Evolutionary conservation across 2,797 vertebrate genomes (phyloP).

Genomic region (Brachymystax lenok): DNA sequence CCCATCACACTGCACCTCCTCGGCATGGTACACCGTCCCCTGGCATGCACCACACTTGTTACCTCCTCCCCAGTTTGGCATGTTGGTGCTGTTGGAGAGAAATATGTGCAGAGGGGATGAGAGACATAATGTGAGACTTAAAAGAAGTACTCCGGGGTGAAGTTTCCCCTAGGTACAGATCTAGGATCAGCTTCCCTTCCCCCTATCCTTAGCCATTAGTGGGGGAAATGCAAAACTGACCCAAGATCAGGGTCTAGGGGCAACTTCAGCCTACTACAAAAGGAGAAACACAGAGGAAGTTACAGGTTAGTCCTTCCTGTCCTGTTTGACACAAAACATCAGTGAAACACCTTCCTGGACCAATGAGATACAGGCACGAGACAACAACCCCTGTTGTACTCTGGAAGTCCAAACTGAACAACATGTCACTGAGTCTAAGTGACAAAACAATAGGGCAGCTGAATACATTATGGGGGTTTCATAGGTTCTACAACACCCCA

Average conservation of each 20-base stretch:
- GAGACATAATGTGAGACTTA: not conserved
- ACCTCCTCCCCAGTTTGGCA: slow-evolving; percentile 96
- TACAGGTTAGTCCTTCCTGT: not conserved
- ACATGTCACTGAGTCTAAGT: not conserved
- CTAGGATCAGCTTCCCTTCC: not conserved
- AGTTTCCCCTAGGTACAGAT: not conserved
- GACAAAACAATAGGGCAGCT: slow-evolving; percentile 50
- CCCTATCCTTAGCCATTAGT: not conserved
- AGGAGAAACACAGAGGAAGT: not conserved
- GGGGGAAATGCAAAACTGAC: not conserved
- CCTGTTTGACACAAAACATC: not conserved
- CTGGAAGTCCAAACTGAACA: slow-evolving; percentile 4
- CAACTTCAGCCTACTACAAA: slow-evolving; percentile 6
- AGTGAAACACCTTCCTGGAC: slow-evolving; percentile 12
- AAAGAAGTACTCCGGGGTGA: too few relatives aligned
- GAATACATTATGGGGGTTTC: not conserved
- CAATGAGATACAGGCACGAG: slow-evolving; percentile 2
- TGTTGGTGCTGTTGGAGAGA: slow-evolving; percentile 47
- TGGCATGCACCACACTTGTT: slow-evolving; percentile 87
- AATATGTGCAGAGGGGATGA: not conserved
- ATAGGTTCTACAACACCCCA: not conserved
- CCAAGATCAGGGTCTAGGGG: not conserved
- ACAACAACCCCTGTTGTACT: not conserved
- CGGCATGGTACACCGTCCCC: slow-evolving; percentile 89
- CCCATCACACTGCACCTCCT: slow-evolving; percentile 94